Evolutionary conservation across 2,797 vertebrate species (phyloP), one percentile per base, ranked within the genome.

Genomic region (Megalops cyprinoides): DNA sequence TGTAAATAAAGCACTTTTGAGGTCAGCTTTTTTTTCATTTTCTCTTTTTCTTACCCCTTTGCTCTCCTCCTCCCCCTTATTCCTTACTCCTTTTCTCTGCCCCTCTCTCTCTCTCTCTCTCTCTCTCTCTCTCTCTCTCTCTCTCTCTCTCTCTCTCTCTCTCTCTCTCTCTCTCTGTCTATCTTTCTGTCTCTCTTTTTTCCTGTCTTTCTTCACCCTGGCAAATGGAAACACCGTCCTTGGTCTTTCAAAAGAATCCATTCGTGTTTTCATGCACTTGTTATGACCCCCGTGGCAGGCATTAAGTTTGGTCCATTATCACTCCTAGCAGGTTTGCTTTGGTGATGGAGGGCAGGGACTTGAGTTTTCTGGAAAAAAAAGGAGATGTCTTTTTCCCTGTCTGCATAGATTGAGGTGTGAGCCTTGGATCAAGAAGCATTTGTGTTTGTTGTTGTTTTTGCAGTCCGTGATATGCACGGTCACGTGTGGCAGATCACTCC

Each of bases 251-350:
- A 91, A 92, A 92, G 88, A 94, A 94, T 95, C 93, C 94, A 95
- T 96, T 97, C 94, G 95, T 90, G 90, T 96, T 96, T 96, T 93
- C 94, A 94, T 93, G 95, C 94, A 95, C 93, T 95, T 95, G 93
- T 93, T 95, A 95, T 95, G 95, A 96, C 95, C 94, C n/a, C 95
- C 92, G 91, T 85, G 86, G 91, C 88, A 93, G 87, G 87, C 90
- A 92, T 93, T 95, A 93, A 95, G 91, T 91, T 91, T 89, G 90
- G 88, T 89, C 92, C 92, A 92, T 92, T 92, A 92, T 93, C 85
- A 91, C 92, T 88, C 83, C 86, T 83, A 90, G 48, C 23, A 37
- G 46, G 31, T 15, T 12, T 28, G 65, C 34, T 42, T 23, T 2
- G n/a, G 77, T 48, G 44, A 44, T 56, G 20, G 37, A 65, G 48